Conservation (phyloP, 2,888 invertebrate genomes). For the Callosobruchus maculatus region DNA sequence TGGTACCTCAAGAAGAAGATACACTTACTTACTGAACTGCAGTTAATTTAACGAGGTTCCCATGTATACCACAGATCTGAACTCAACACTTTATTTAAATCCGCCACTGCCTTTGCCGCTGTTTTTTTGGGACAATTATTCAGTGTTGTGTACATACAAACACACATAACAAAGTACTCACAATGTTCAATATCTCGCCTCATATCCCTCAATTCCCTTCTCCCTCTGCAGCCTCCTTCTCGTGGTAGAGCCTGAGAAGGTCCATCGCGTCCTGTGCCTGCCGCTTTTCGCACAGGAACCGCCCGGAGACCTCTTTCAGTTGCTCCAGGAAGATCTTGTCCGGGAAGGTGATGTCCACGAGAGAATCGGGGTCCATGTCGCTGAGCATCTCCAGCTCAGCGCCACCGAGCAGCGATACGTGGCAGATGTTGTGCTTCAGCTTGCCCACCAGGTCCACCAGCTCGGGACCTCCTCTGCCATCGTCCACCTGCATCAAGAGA, state of each 20-base stretch:
- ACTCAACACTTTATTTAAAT: too few relatives aligned
- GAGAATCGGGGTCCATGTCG: constrained; percentile 86
- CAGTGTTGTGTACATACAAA: not conserved
- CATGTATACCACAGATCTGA: too few relatives aligned
- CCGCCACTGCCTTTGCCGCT: too few relatives aligned
- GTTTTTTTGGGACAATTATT: too few relatives aligned
- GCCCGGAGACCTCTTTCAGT: constrained; percentile 77
- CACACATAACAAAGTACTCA: not conserved
- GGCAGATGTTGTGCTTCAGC: constrained; percentile 76
- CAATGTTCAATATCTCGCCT: not conserved
- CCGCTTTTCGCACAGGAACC: constrained; percentile 69
- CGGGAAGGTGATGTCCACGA: constrained; percentile 73
- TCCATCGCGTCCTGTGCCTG: constrained; percentile 86
- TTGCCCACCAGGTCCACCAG: constrained; percentile 74
- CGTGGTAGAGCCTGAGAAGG: constrained; percentile 69
- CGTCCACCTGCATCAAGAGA: constrained; percentile 26
- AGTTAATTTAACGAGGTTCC: too few relatives aligned
- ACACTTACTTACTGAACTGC: too few relatives aligned
- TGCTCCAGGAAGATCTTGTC: constrained; percentile 75
- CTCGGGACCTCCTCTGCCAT: constrained; percentile 53
- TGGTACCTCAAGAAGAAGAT: too few relatives aligned
- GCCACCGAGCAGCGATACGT: constrained; percentile 79
- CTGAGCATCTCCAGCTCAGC: constrained; percentile 80
- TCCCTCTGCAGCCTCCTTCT: constrained; percentile 32
- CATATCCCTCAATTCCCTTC: not conserved